Evolutionary conservation across 2,113 vertebrate genomes (phyloP), one percentile per base, ranked within the genome.

Genomic region (Phylloscopus trochilus): DNA sequence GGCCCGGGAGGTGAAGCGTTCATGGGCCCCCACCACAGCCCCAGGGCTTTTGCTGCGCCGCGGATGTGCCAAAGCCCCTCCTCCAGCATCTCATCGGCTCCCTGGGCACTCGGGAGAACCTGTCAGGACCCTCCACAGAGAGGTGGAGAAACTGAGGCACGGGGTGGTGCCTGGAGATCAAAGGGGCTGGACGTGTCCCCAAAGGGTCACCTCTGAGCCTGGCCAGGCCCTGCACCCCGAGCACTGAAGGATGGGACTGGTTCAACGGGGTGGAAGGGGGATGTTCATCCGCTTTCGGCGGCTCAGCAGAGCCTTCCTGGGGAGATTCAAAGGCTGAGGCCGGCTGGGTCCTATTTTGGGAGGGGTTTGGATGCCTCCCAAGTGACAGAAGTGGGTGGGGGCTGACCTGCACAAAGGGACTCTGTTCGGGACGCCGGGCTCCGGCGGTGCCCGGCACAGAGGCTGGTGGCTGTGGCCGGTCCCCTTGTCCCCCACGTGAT

Each of bases 281-380:
- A 14, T 3, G 27, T 49, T 84, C 78, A 78, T 53, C 51, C 0
- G 5, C 62, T 82, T 44, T 86, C 9, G 1, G 60, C 58, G 68
- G 78, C 82, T 84, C 66, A 20, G 58, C 41, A 47, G 62, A 85
- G 62, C 92, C 44, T 76, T 87, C 90, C 85, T n/a, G 74, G 60
- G 47, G 72, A 88, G 52, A 68, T 43, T 69, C 77, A 52, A 87
- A 84, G 84, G 90, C 81, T 62, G 63, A 91, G 77, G 77, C 49
- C 0, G 9, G 59, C 46, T 5, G 43, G 85, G 70, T 79, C 91
- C 82, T 85, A 30, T 94, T 92, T 93, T 1, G 21, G 70, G 86
- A 94, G 95, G 62, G 66, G 63, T 92, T 94, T 96, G 95, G 91
- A 87, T 0, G 44, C 53, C 30, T 93, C 86, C 94, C 83, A 93